Evolutionary conservation across 2,888 invertebrate species (phyloP), one percentile per base, ranked within the genome.

Genomic region (Druceiella hillmani): DNA sequence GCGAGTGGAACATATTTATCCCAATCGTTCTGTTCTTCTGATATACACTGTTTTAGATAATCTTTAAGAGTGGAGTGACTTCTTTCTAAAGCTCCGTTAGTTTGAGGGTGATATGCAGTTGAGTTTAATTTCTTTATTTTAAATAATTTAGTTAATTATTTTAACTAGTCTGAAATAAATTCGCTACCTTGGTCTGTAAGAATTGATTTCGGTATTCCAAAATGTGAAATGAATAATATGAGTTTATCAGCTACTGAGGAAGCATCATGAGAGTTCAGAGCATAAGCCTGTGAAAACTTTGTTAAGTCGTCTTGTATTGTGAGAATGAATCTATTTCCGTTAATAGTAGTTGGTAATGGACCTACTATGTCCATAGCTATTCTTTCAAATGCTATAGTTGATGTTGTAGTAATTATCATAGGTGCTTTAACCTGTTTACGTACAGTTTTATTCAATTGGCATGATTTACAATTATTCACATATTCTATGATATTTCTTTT

Each of bases 171-270:
- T 4, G 54, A 54, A n/a, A 45, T 53, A 36, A 60, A 58, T 31
- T 58, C 50, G 4, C 48, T 40, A 6, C 54, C 58, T 48, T 53
- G 49, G 43, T 61, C 59, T 2, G 57, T 49, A 7, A 59, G 31
- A 14, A 57, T 50, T 3, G 40, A 35, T 41, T 53, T 45, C 4
- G 56, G 53, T 24, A 55, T 50, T 16, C 55, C 54, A 41, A 55
- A 54, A 17, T 49, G 35, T 12, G 51, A 35, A 17, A 52, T 51
- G 22, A 54, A 48, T 26, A 50, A 34, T 13, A 48, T 33, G 11
- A 56, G 34, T 31, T 39, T 26, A 7, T 45, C 37, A 2, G 53
- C 56, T 4, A 57, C 43, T 1, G 50, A 54, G 39, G 32, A 14
- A 1, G 57, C 44, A 41, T 53, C 51, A 36, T 54, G 50, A 43